Conservation (phyloP, 1,140 invertebrate genomes). For the Dreissena rostriformis region DNA sequence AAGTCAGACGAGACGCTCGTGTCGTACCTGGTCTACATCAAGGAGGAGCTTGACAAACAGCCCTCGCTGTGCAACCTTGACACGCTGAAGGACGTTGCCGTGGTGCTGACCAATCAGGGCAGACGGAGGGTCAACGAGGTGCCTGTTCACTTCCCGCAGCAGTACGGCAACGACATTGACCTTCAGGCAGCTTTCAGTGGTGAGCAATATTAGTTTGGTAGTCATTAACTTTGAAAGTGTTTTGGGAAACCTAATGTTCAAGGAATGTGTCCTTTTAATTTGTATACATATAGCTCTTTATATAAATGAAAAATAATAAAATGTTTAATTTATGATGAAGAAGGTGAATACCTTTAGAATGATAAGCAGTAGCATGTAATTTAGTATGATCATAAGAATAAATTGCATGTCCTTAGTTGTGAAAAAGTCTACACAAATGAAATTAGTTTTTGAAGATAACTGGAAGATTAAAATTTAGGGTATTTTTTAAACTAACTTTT, state of each 20-base stretch:
- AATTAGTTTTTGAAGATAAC: too few species aligned
- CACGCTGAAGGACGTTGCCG: conserved; percentile 64
- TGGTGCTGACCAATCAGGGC: conserved; percentile 74
- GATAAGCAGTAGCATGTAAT: neutral
- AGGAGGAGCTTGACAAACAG: conserved; percentile 68
- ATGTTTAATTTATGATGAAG: too few species aligned
- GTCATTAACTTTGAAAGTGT: neutral
- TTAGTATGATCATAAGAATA: too few species aligned
- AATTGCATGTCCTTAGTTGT: too few species aligned
- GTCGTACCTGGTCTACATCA: conserved; percentile 75
- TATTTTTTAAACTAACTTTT: too few species aligned
- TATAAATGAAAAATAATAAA: neutral
- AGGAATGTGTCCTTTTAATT: too few species aligned
- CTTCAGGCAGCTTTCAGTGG: conserved; percentile 67
- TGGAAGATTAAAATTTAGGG: too few species aligned
- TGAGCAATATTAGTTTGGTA: conserved; percentile 37
- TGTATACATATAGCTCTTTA: neutral
- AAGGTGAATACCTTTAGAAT: too few species aligned
- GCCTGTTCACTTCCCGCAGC: conserved; percentile 72
- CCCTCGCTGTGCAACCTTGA: conserved; percentile 66
- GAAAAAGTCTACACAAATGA: too few species aligned
- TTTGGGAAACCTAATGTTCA: neutral
- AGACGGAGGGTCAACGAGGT: conserved; percentile 62
- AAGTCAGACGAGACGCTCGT: conserved; percentile 70
- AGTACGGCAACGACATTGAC: conserved; percentile 71